These are phyloP conservation scores for Plodia interpunctella DNA, from an alignment of 1,140 invertebrate genomes.

Conservation along the genomic window DNA sequence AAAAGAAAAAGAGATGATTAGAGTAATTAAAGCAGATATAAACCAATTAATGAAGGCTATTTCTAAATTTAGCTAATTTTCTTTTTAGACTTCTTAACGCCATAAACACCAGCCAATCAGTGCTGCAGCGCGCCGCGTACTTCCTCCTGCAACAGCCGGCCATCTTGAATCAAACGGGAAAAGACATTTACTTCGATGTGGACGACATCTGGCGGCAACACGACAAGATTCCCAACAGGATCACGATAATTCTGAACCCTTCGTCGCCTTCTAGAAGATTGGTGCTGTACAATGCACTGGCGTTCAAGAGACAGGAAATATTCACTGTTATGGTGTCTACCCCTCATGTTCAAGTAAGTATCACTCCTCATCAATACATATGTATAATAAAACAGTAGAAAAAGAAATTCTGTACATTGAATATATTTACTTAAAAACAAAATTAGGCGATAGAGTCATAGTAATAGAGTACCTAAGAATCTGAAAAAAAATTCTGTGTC, in stretches of 20 bases:
- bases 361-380: no score
- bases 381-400: no score
- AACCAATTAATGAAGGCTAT: no score
- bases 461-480: no score
- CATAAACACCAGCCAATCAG: constrained; percentile 81
- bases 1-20: no score
- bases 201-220: constrained; percentile 70
- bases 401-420: no score
- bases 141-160: constrained; percentile 77
- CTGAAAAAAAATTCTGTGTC: no score
- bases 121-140: constrained; percentile 85
- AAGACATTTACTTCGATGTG: constrained; percentile 71
- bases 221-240: constrained; percentile 60
- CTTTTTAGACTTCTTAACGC: constrained; percentile 79
- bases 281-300: constrained; percentile 76
- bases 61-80: no score
- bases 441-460: no score
- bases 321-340: constrained; percentile 76
- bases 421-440: no score
- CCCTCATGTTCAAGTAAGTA: constrained; percentile 75
- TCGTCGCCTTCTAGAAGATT: constrained; percentile 76
- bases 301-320: constrained; percentile 74
- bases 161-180: constrained; percentile 51
- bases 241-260: constrained; percentile 64
- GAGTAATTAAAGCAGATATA: no score